Conservation (phyloP, 2,888 invertebrate species). For the Rhopalosiphum nymphaeae region DNA sequence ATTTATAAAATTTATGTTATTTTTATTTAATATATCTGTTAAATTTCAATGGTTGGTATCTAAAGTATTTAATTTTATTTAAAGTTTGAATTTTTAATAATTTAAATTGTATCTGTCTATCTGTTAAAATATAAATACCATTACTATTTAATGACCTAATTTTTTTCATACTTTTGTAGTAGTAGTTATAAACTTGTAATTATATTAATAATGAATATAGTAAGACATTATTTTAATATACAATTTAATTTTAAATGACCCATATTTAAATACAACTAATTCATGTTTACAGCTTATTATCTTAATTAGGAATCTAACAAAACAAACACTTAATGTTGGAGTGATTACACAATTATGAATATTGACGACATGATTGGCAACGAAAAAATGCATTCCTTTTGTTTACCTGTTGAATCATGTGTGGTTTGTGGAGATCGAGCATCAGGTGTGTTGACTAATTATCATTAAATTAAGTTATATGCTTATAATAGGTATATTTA, state of each 20-base stretch:
- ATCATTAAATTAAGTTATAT: neutral
- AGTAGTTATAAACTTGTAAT: neutral
- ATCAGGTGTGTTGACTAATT: conserved; percentile 74
- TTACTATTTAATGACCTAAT: neutral
- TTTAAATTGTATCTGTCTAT: neutral
- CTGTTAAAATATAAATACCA: neutral
- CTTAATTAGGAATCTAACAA: neutral
- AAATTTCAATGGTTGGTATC: neutral
- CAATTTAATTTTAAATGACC: neutral
- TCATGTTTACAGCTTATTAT: conserved; percentile 22
- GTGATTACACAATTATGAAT: conserved; percentile 23
- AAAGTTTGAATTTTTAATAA: neutral
- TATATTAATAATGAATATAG: neutral
- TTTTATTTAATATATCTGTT: neutral
- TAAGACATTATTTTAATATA: neutral
- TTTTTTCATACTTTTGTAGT: neutral
- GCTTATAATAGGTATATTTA: neutral
- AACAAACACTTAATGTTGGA: neutral
- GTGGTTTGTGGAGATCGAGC: conserved; percentile 97
- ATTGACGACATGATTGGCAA: conserved; percentile 53
- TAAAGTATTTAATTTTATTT: neutral
- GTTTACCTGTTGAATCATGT: conserved; percentile 85
- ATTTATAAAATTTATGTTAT: neutral
- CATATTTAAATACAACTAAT: neutral
- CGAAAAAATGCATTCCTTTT: conserved; percentile 71